Evolutionary conservation across 2,888 invertebrate genomes (phyloP).

Genomic region (Dryobota labecula): DNA sequence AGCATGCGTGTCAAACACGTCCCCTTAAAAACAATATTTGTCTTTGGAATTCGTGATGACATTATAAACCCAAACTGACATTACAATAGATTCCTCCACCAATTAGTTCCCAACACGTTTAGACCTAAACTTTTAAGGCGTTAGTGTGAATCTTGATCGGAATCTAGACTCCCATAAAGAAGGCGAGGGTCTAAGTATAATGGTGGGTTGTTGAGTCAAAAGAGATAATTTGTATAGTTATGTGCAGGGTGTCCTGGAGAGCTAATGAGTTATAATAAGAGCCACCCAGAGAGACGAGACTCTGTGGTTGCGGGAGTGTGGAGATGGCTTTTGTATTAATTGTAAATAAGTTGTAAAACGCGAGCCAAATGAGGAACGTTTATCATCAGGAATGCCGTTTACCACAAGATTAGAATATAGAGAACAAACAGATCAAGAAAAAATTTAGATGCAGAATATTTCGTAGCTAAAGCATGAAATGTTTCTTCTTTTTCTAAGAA

Average conservation of each 20-base stretch:
- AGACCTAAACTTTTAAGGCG: slow-evolving; percentile 42
- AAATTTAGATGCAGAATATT: neutral
- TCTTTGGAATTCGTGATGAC: too few relatives aligned
- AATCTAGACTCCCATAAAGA: slow-evolving; percentile 49
- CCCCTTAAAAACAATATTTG: too few relatives aligned
- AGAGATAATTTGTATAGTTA: slow-evolving; percentile 79
- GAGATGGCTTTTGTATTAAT: slow-evolving; percentile 64
- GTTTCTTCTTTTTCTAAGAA: neutral
- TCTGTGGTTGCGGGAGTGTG: slow-evolving; percentile 47
- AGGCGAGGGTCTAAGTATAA: slow-evolving; percentile 31
- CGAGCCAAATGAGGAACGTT: neutral
- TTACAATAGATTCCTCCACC: slow-evolving; percentile 27
- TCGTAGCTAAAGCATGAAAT: too few relatives aligned
- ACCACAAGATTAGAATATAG: neutral
- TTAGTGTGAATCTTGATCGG: slow-evolving; percentile 50
- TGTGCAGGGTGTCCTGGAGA: slow-evolving; percentile 73
- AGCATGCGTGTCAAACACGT: too few relatives aligned
- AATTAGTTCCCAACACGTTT: slow-evolving; percentile 49
- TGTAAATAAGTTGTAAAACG: neutral
- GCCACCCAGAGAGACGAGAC: slow-evolving; percentile 71
- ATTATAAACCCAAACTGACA: slow-evolving; percentile 11
- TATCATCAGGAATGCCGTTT: neutral
- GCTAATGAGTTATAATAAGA: slow-evolving; percentile 88
- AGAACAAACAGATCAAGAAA: too few relatives aligned
- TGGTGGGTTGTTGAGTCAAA: slow-evolving; percentile 64